phyloP scores from a whole-genome alignment of 1,140 invertebrate species.

The Lepidotrigona ventralis region DNA sequence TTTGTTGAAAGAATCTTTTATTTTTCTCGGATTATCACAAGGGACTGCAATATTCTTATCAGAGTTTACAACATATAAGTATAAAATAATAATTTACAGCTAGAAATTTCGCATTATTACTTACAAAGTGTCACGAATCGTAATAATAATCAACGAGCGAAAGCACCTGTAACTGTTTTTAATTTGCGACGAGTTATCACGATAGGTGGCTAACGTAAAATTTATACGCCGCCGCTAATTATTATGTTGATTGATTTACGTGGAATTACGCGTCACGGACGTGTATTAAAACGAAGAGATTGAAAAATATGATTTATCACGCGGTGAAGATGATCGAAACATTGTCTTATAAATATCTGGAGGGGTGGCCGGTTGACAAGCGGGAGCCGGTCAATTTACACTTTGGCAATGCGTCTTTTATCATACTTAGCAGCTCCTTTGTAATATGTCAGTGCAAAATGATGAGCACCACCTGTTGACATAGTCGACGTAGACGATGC shows the following conservation, averaged over 20 bases:
- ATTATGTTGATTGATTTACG: slow-evolving; percentile 22
- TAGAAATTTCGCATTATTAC: background rate
- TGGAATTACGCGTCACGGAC: background rate
- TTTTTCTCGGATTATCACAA: background rate
- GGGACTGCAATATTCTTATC: too few relatives aligned
- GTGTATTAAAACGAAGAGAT: slow-evolving; percentile 13
- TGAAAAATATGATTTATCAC: slow-evolving; percentile 38
- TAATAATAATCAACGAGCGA: background rate
- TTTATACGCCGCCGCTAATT: slow-evolving; percentile 9
- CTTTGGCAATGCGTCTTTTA: slow-evolving; percentile 57
- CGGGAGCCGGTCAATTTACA: slow-evolving; percentile 35
- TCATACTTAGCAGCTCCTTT: slow-evolving; percentile 45
- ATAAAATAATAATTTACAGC: background rate
- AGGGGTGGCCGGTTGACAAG: background rate
- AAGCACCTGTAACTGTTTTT: background rate
- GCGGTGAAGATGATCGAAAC: slow-evolving; percentile 12
- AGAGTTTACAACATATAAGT: background rate
- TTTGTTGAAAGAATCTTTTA: too few relatives aligned
- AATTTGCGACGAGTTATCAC: slow-evolving; percentile 23
- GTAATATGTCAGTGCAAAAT: slow-evolving; percentile 59
- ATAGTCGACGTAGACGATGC: slow-evolving; percentile 45
- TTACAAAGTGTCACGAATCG: background rate
- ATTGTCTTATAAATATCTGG: slow-evolving; percentile 9
- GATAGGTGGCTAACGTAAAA: background rate
- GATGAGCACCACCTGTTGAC: slow-evolving; percentile 65